phyloP scores from a whole-genome alignment of 2,888 invertebrate genomes.

The Drosophila anomalata region DNA sequence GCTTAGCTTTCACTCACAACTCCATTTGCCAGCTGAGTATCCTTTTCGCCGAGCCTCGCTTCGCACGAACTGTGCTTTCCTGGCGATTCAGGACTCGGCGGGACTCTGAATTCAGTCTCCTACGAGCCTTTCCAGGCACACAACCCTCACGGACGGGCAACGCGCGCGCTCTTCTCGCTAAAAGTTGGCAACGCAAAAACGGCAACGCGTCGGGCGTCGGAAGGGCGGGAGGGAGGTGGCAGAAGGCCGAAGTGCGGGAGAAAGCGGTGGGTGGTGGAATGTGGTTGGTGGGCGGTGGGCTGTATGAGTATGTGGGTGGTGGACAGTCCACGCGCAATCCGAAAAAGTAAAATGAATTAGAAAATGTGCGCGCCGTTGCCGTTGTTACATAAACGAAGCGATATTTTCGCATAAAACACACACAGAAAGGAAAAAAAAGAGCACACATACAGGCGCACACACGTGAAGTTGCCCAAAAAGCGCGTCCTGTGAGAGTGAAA shows the following conservation, averaged over 20 bases:
- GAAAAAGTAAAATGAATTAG: constrained; percentile 74
- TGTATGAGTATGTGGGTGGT: constrained; percentile 17
- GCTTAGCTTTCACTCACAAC: constrained; percentile 37
- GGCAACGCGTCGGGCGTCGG: constrained; percentile 41
- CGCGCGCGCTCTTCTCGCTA: constrained; percentile 54
- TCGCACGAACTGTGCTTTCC: constrained; percentile 30
- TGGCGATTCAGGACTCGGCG: constrained; percentile 16
- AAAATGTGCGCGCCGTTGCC: constrained; percentile 54
- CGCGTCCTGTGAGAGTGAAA: constrained; percentile 74
- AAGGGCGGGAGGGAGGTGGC: constrained; percentile 23
- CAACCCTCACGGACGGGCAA: constrained; percentile 63
- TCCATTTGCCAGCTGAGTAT: constrained; percentile 43
- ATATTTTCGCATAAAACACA: constrained; percentile 30
- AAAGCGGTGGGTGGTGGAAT: constrained; percentile 9
- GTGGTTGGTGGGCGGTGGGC: background rate
- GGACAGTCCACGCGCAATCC: constrained; percentile 41
- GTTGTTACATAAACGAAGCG: constrained; percentile 57
- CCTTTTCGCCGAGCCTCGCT: constrained; percentile 51
- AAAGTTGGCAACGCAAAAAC: constrained; percentile 67
- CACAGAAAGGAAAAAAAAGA: constrained; percentile 12
- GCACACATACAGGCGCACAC: constrained; percentile 6
- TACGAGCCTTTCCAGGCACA: constrained; percentile 63
- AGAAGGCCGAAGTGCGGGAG: constrained; percentile 8
- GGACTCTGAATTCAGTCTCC: constrained; percentile 67
- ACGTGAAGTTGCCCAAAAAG: constrained; percentile 43